These are phyloP conservation scores for Leucophenga montana DNA, from an alignment of 2,888 invertebrate species.

Conservation along the genomic window DNA sequence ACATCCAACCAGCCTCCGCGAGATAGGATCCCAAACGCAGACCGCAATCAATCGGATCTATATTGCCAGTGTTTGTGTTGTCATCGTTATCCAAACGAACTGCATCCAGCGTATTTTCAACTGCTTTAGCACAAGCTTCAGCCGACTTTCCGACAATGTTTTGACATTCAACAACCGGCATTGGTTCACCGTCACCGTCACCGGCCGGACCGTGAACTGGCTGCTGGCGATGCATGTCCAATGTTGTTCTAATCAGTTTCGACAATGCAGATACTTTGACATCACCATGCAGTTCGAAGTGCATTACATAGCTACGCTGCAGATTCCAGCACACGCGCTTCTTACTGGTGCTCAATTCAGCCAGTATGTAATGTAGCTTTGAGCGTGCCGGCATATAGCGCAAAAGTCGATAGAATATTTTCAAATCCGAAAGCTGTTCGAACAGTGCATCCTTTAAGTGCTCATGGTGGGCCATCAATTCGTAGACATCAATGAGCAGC, in stretches of 20 bases:
- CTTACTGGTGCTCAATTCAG: conserved; percentile 65
- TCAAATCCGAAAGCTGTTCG: conserved; percentile 68
- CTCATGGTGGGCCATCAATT: conserved; percentile 46
- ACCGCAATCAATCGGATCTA: conserved; percentile 63
- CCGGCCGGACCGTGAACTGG: no score
- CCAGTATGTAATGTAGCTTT: conserved; percentile 69
- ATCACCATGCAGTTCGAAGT: conserved; percentile 15
- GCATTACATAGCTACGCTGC: conserved; percentile 51
- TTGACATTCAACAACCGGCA: no score
- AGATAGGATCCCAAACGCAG: conserved; percentile 81
- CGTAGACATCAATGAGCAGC: conserved; percentile 38
- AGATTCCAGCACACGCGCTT: conserved; percentile 65
- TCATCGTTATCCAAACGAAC: no score
- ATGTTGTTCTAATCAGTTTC: no score
- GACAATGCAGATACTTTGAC: no score
- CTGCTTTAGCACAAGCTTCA: neutral
- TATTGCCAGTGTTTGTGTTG: neutral
- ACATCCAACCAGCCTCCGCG: conserved; percentile 90
- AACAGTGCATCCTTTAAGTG: conserved; percentile 66
- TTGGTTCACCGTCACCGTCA: no score
- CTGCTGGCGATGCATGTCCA: neutral
- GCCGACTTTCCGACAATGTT: no score
- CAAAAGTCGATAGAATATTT: no score
- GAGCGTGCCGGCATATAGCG: conserved; percentile 65
- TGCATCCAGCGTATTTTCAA: neutral